These are phyloP conservation scores for Phthorimaea operculella DNA, from an alignment of 1,140 invertebrate genomes.

Conservation along the genomic window DNA sequence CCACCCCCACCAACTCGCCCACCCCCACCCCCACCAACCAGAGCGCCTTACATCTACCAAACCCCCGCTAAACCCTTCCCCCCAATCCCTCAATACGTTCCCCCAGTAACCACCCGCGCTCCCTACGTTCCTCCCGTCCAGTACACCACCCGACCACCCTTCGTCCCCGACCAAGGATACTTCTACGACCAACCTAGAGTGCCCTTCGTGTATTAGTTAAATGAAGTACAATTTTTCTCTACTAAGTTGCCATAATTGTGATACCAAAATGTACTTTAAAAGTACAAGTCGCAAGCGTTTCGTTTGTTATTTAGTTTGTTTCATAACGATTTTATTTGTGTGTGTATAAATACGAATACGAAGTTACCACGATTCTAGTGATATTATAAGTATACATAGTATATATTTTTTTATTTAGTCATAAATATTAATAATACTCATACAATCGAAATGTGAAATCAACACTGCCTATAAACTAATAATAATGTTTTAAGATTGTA, in stretches of 20 bases:
- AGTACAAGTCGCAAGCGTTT: conserved; percentile 24
- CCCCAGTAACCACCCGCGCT: conserved; percentile 11
- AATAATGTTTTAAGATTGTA: conserved; percentile 45
- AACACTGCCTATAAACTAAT: conserved; percentile 58
- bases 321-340: conserved; percentile 8
- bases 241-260: conserved; percentile 59
- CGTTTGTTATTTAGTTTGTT: conserved; percentile 22
- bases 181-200: conserved; percentile 53
- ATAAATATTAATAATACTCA: conserved; percentile 50
- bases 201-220: conserved; percentile 54
- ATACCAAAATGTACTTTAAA: conserved; percentile 50
- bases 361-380: conserved; percentile 24
- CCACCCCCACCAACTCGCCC: conserved; percentile 5
- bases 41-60: conserved; percentile 54
- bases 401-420: conserved; percentile 10
- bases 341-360: conserved; percentile 7
- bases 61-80: conserved; percentile 26
- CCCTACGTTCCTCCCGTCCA: conserved; percentile 15
- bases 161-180: conserved; percentile 45
- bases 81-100: conserved; percentile 17
- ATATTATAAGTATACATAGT: conserved; percentile 25
- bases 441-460: conserved; percentile 30
- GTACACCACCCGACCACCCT: conserved; percentile 39
- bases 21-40: not conserved
- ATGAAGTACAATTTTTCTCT: conserved; percentile 16